These are phyloP conservation scores for Plecotus auritus DNA, from an alignment of 2,113 vertebrate genomes.

Conservation along the genomic window DNA sequence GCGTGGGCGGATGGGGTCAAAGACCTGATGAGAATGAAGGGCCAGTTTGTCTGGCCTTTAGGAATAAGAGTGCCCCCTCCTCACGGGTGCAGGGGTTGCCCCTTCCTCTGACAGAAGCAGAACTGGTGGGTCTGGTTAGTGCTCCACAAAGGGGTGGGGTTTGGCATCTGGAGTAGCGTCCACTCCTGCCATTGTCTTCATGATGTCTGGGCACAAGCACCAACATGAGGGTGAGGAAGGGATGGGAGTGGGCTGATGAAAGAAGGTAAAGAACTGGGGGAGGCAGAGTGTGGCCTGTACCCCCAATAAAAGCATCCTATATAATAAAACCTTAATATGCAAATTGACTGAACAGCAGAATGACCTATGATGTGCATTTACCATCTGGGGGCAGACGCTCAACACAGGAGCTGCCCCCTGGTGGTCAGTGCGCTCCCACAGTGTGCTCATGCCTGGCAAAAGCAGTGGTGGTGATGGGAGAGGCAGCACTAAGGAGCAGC, in stretches of 20 bases:
- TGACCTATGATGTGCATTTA: no score
- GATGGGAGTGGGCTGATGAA: not conserved
- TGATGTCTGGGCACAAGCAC: not conserved
- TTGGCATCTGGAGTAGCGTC: not conserved
- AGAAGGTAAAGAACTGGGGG: not conserved
- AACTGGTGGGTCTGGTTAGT: not conserved
- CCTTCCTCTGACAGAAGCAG: not conserved
- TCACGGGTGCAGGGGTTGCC: rapidly evolving
- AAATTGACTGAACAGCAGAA: no score
- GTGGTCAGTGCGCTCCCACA: no score
- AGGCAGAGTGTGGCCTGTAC: no score
- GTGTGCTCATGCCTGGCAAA: no score
- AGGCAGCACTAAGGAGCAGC: no score
- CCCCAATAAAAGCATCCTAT: no score
- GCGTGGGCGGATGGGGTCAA: rapidly evolving
- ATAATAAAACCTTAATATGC: no score
- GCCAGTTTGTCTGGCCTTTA: not conserved
- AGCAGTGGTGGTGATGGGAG: no score
- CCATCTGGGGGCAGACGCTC: no score
- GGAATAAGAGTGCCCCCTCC: not conserved
- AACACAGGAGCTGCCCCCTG: no score
- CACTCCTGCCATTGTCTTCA: not conserved
- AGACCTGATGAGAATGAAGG: not conserved
- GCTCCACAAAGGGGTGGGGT: not conserved
- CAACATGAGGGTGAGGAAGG: not conserved